Conservation (phyloP, 2,113 vertebrate species). For the Hypanus sabinus region DNA sequence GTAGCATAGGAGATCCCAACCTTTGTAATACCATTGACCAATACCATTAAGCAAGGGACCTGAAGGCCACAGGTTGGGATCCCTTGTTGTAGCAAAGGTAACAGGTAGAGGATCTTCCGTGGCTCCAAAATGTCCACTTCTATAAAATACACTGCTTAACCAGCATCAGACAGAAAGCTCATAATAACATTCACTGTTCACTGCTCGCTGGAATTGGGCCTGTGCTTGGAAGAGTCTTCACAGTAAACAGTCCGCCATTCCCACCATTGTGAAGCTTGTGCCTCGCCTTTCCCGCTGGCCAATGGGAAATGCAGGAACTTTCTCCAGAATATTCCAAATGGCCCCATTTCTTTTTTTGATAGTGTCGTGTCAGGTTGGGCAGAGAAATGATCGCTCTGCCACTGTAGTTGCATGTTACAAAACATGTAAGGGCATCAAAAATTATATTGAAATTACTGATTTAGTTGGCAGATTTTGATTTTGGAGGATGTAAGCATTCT, state of each 20-base stretch:
- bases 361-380: background rate
- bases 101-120: background rate
- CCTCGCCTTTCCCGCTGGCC: background rate
- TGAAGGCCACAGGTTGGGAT: too few relatives aligned
- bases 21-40: too few relatives aligned
- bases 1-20: background rate
- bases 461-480: background rate
- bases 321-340: background rate
- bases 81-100: background rate
- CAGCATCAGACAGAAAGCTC: background rate
- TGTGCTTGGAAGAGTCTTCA: background rate
- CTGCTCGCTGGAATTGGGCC: background rate
- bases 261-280: background rate
- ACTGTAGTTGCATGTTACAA: background rate
- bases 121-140: background rate
- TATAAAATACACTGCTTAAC: background rate
- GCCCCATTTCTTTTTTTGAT: background rate
- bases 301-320: background rate
- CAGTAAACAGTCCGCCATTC: background rate
- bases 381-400: background rate
- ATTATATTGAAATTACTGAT: background rate
- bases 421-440: background rate
- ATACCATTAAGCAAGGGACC: too few relatives aligned
- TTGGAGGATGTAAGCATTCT: background rate
- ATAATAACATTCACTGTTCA: background rate